Base-by-base conservation (phyloP, 2,888 invertebrate species). In the Eudemis profundana region DNA sequence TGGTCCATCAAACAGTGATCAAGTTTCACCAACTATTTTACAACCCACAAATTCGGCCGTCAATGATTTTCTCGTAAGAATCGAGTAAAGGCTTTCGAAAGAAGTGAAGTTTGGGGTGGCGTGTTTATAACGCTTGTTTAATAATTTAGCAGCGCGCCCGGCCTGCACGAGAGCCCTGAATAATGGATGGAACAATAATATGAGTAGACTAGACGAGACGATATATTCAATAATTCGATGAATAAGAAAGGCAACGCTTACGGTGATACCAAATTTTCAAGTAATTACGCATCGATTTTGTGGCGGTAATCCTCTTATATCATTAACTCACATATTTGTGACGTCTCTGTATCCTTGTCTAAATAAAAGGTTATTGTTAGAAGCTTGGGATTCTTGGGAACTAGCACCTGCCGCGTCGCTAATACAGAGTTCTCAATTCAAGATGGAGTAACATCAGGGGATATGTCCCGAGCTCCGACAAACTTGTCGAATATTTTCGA, bases 111-210 rank as follows among this genome's bases (percentile, higher is more conserved):
- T 83, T 80, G 81, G 87, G 85, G 85, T 82, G 81, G 85, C 79
- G 78, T 85, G 86, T 85, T 83, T 86, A 86, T 90, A 90, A 90
- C 85, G 85, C 77, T 79, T 85, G 86, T 90, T 92, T 92, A 91
- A 92, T 92, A 90, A 88, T 91, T 89, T 88, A 92, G 84, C 77
- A 82, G 84, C 76, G 83, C 83, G 87, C 87, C 86, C 85, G 78
- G 74, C 82, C 81, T 79, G 81, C 79, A 83, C 76, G 19, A 50
- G 81, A 69, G 75, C 74, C 70, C 80, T 90, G 88, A 91, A 91
- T 91, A 89, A 90, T 90, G 83, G 79, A 91, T 89, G 84, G 82
- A 85, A 86, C 86, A 87, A 90, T 88, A 90, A 89, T 89, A 87
- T 86, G 82, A 83, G 77, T 70, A 74, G 72, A 77, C 76, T 78